Percentiles rank a stretch among this genome's conserved stretches.
Evolutionary conservation across 2,797 vertebrate genomes (phyloP).

Genomic region (Microcaecilia unicolor): DNA sequence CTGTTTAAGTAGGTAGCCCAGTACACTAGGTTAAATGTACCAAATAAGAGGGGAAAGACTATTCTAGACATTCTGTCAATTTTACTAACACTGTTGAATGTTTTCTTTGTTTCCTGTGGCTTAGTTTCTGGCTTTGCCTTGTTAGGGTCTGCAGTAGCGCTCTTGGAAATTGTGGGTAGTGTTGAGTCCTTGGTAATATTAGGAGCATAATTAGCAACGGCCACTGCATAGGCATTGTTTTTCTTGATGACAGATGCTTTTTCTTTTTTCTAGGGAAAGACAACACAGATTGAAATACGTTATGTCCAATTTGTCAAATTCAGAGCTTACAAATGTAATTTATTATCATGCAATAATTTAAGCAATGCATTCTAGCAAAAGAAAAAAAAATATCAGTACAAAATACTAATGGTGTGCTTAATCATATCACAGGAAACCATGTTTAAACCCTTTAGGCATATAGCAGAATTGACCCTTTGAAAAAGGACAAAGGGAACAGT

Average conservation of each 20-base stretch:
- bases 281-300: conserved; percentile 26
- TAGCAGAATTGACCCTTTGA: no score
- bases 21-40: conserved; percentile 92
- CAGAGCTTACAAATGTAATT: neutral
- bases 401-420: no score
- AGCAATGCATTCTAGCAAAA: no score
- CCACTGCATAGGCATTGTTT: conserved; percentile 90
- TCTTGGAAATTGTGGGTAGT: conserved; percentile 83
- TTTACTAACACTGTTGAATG: conserved; percentile 98
- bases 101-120: conserved; percentile 85
- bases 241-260: conserved; percentile 81
- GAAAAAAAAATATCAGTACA: no score
- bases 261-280: conserved; percentile 81
- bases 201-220: conserved; percentile 87
- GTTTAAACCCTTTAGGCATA: no score
- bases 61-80: conserved; percentile 97
- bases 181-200: conserved; percentile 81
- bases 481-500: no score
- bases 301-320: neutral
- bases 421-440: no score
- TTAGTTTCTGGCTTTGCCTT: conserved; percentile 67
- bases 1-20: conserved; percentile 98
- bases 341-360: neutral
- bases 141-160: conserved; percentile 66
- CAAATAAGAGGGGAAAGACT: conserved; percentile 94